A percentile compares a stretch with the other conserved stretches of the same genome.
Conservation (phyloP, 2,888 invertebrate species). For the Nemotelus nigrinus region DNA sequence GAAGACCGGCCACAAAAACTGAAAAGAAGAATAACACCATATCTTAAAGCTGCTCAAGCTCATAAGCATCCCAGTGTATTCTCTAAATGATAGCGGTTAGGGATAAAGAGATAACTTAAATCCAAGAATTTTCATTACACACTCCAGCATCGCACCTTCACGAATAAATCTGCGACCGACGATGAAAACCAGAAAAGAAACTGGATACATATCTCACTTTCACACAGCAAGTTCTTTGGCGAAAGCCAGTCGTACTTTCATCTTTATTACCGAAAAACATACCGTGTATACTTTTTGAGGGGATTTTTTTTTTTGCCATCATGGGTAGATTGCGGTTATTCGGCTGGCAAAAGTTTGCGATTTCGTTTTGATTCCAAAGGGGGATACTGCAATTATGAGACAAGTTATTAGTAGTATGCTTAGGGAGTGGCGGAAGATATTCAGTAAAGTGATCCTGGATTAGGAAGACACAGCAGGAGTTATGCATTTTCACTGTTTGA, state of each 20-base stretch:
- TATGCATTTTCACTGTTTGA: too few relatives aligned
- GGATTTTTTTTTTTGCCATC: too few relatives aligned
- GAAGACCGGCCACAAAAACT: not conserved
- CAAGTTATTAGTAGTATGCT: too few relatives aligned
- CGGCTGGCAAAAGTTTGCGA: too few relatives aligned
- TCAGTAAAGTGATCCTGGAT: too few relatives aligned
- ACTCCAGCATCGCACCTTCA: not conserved
- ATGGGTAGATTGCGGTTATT: too few relatives aligned
- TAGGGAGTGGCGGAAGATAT: too few relatives aligned
- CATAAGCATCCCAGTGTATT: not conserved
- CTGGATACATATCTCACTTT: constrained; percentile 5
- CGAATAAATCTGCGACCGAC: not conserved
- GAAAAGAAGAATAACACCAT: not conserved
- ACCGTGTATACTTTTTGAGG: too few relatives aligned
- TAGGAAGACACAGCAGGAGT: too few relatives aligned
- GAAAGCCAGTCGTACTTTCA: not conserved
- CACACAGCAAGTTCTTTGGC: not conserved
- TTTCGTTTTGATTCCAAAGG: too few relatives aligned
- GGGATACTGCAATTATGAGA: too few relatives aligned
- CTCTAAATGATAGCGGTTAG: constrained; percentile 12
- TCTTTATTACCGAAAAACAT: not conserved
- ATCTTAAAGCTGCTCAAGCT: not conserved
- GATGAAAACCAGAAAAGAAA: not conserved
- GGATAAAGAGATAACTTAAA: constrained; percentile 36
- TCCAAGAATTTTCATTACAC: constrained; percentile 21